Evolutionary conservation across 1,140 invertebrate genomes (phyloP).

Genomic region (Ceratitis capitata): DNA sequence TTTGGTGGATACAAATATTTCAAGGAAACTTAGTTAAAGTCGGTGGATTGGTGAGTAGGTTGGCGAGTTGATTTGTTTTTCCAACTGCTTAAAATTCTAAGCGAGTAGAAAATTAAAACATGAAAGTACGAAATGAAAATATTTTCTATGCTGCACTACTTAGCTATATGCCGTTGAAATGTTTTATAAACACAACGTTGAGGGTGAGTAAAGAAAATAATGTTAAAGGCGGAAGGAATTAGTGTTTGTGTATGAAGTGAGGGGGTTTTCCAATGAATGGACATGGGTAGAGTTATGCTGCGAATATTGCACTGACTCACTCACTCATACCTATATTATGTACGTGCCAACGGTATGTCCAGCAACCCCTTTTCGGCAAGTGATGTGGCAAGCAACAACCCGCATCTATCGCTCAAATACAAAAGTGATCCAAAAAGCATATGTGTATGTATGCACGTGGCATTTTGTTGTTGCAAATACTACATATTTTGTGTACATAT

Average conservation of each 20-base stretch:
- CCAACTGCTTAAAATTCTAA: conserved; percentile 35
- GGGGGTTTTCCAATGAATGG: neutral
- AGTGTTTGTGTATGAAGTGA: too few species aligned
- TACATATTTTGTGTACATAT: neutral
- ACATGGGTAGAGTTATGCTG: neutral
- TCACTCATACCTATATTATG: too few species aligned
- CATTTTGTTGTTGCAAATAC: neutral
- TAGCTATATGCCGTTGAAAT: neutral
- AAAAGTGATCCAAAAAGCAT: neutral
- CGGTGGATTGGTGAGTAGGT: neutral
- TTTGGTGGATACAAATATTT: neutral
- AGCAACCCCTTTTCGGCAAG: conserved; percentile 15
- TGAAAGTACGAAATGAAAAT: conserved; percentile 32
- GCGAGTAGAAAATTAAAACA: conserved; percentile 25
- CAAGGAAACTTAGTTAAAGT: neutral
- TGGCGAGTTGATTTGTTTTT: conserved; percentile 28
- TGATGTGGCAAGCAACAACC: neutral
- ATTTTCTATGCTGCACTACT: neutral
- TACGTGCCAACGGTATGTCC: neutral
- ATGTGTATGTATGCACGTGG: neutral
- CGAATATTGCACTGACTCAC: neutral
- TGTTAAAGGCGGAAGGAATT: neutral
- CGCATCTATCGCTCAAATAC: neutral
- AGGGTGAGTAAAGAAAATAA: neutral
- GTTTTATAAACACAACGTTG: neutral